Conservation (phyloP, 2,797 vertebrate genomes). For the Enteromius fasciolatus region DNA sequence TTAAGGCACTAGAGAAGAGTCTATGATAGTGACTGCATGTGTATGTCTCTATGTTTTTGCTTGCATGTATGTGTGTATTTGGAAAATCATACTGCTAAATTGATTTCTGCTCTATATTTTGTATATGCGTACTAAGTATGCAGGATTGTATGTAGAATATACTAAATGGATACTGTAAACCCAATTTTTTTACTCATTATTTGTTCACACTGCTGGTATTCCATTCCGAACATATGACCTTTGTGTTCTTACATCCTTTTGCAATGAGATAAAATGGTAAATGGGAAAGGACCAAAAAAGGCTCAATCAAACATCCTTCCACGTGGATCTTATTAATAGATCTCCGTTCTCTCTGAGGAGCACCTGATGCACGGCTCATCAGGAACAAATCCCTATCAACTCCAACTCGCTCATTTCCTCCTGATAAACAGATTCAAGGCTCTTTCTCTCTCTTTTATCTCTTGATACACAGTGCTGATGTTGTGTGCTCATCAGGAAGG, state of each 20-base stretch:
- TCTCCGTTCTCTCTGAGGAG: not conserved
- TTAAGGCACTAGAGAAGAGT: not conserved
- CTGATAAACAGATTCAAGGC: constrained; percentile 57
- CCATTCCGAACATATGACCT: not conserved
- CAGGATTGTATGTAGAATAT: not conserved
- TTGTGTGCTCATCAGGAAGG: constrained; percentile 64
- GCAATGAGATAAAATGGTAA: not conserved
- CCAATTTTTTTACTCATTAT: not conserved
- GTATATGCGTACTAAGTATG: not conserved
- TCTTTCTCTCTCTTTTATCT: constrained; percentile 60
- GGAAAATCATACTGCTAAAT: not conserved
- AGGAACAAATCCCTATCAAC: constrained; percentile 7
- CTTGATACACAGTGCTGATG: constrained; percentile 65
- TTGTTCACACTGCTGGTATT: not conserved
- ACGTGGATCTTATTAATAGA: not conserved
- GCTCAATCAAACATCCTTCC: not conserved
- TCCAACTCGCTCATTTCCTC: constrained; percentile 68
- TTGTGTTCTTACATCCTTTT: not conserved
- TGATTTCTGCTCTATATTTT: not conserved
- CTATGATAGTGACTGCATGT: not conserved
- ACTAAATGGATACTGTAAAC: not conserved
- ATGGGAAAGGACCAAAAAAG: not conserved
- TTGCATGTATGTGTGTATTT: not conserved
- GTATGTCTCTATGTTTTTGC: not conserved
- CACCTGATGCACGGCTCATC: constrained; percentile 39